Evolutionary conservation across 2,113 vertebrate species (phyloP).

Genomic region (Apodemus sylvaticus): DNA sequence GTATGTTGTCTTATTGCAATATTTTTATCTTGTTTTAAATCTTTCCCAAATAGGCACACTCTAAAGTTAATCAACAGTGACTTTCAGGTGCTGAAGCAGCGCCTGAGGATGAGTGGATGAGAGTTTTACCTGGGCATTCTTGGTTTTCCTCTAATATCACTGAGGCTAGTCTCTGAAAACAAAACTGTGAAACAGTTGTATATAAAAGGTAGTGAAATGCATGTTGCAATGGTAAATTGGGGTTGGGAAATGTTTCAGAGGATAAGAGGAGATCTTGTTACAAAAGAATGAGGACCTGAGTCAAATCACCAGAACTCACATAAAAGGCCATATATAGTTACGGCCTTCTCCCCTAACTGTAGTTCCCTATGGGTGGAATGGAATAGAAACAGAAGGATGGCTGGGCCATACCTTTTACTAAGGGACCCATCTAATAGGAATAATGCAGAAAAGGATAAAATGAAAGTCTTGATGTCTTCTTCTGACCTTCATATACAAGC

Average conservation of each 20-base stretch:
- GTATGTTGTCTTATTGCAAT: conserved; percentile 1
- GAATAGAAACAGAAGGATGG: background rate
- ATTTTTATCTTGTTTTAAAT: conserved; percentile 14
- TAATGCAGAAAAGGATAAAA: background rate
- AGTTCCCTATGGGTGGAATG: background rate
- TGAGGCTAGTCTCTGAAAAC: background rate
- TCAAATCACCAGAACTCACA: background rate
- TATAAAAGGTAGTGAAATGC: background rate
- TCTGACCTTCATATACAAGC: background rate
- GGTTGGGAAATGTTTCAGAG: background rate
- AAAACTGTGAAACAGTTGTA: background rate
- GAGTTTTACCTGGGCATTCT: background rate
- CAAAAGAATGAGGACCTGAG: background rate
- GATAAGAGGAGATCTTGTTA: background rate
- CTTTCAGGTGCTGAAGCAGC: background rate
- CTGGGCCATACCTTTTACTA: too few species aligned
- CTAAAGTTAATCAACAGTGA: background rate
- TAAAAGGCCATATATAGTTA: background rate
- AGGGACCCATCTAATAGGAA: background rate
- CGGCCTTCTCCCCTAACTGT: background rate
- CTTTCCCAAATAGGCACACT: background rate
- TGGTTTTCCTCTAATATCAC: background rate
- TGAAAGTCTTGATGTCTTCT: background rate
- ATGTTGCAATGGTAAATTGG: background rate
- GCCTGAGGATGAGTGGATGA: background rate